Evolutionary conservation across 37 sponge, comb jelly and placozoan species (phyloP), one percentile per base, ranked within the genome.

Genomic region (Cladorhizidae sp.): DNA sequence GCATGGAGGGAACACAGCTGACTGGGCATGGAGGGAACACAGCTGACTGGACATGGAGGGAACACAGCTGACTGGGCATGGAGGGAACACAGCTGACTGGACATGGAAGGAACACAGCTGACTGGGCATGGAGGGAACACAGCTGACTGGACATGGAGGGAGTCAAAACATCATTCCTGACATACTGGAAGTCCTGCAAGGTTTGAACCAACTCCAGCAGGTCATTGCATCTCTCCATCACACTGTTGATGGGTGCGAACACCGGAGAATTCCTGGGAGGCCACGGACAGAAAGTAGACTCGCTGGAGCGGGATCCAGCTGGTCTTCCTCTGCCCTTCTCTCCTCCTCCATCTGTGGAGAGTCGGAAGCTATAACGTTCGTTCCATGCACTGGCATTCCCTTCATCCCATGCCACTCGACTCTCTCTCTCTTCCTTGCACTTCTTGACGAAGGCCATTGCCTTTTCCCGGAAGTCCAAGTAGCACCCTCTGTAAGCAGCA

Each of bases 141-240:
- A n/a, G n/a, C n/a, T n/a, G n/a, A n/a, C n/a, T n/a, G n/a, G n/a
- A n/a, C n/a, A n/a, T n/a, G n/a, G n/a, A n/a, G n/a, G n/a, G n/a
- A n/a, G n/a, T n/a, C n/a, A n/a, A n/a, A 26, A 25, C 58, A 25
- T 14, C 14, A 28, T 37, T 12, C 0, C 74, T 29, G 17, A 80
- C 70, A 17, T 43, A 90, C 91, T 79, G 79, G 85, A 96, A 96
- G 73, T 96, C 93, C 9, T 75, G 85, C 26, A 85, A 72, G 1
- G 97, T 96, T 55, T 91, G 89, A 31, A 93, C 89, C 0, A 96
- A 82, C 36, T 96, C 97, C 68, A 90, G 78, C 37, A 93, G 75
- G 58, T 96, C 97, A 78, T 96, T 93, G 64, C 89, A 93, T 14
- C 97, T 77, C 70, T 96, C 97, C 92, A 93, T 93, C 63, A 93